Evolutionary conservation across 2,797 vertebrate species (phyloP).

Genomic region (Margarornis squamiger): DNA sequence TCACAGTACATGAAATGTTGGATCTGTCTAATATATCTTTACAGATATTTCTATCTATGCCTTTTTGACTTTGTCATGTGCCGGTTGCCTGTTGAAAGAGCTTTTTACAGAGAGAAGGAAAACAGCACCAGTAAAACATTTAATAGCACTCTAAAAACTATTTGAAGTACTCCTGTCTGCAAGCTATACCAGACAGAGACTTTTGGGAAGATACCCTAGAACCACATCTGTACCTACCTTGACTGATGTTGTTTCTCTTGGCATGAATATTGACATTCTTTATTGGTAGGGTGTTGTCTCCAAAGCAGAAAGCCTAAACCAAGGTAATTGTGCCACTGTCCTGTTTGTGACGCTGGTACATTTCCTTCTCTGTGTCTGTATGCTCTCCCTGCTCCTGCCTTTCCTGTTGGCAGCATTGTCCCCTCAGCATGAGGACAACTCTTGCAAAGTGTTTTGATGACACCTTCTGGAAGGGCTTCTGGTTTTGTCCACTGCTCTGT

Average conservation of each 20-base stretch:
- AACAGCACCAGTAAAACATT: neutral
- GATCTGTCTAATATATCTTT: neutral
- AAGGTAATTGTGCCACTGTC: neutral
- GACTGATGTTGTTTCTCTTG: neutral
- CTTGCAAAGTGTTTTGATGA: neutral
- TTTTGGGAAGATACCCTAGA: neutral
- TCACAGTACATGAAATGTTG: neutral
- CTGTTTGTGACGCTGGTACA: neutral
- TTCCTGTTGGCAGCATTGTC: neutral
- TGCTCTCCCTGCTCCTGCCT: neutral
- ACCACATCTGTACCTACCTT: neutral
- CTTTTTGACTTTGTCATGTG: neutral
- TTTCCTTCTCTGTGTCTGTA: fast-evolving
- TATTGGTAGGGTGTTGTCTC: neutral
- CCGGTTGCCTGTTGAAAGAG: neutral
- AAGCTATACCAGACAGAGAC: neutral
- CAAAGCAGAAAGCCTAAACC: neutral
- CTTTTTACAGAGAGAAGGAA: neutral
- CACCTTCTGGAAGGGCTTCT: neutral
- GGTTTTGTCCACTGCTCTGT: neutral
- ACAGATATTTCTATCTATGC: neutral
- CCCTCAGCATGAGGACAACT: neutral
- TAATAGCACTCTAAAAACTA: neutral
- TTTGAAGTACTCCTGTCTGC: neutral
- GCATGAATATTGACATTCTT: neutral